Conservation (phyloP, 2,113 vertebrate species). For the Elephas maximus region DNA sequence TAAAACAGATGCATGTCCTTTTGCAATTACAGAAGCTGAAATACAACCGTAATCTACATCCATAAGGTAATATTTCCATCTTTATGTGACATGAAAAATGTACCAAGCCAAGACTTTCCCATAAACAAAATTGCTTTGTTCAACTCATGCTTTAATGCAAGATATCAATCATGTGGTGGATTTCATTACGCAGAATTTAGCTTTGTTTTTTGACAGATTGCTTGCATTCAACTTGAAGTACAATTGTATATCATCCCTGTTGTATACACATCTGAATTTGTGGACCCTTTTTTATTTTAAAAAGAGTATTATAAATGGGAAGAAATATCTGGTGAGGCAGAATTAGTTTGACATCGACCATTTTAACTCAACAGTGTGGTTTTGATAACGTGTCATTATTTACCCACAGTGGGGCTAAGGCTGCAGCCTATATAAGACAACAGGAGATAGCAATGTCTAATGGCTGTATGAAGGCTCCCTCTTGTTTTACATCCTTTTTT, state of each 20-base stretch:
- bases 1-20: slow-evolving; percentile 78
- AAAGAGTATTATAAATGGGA: slow-evolving; percentile 83
- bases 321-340: slow-evolving; percentile 69
- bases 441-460: neutral
- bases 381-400: slow-evolving; percentile 68
- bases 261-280: slow-evolving; percentile 85
- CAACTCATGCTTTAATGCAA: slow-evolving; percentile 87
- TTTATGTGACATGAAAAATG: slow-evolving; percentile 90
- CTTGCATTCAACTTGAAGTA: slow-evolving; percentile 78
- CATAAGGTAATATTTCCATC: slow-evolving; percentile 90
- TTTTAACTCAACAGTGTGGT: slow-evolving; percentile 67
- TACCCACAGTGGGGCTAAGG: slow-evolving; percentile 60
- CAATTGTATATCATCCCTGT: slow-evolving; percentile 85
- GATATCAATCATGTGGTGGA: slow-evolving; percentile 89
- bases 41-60: slow-evolving; percentile 84
- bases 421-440: neutral
- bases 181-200: slow-evolving; percentile 88
- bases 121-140: slow-evolving; percentile 90
- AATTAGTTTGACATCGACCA: slow-evolving; percentile 63
- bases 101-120: slow-evolving; percentile 84
- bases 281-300: slow-evolving; percentile 72
- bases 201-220: slow-evolving; percentile 89
- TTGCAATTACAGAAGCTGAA: slow-evolving; percentile 84
- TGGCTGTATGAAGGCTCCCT: neutral
- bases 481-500: neutral